These are phyloP conservation scores for Zoanthus sansibaricus DNA, from an alignment of 92 coral and sea anemone species.

Conservation along the genomic window DNA sequence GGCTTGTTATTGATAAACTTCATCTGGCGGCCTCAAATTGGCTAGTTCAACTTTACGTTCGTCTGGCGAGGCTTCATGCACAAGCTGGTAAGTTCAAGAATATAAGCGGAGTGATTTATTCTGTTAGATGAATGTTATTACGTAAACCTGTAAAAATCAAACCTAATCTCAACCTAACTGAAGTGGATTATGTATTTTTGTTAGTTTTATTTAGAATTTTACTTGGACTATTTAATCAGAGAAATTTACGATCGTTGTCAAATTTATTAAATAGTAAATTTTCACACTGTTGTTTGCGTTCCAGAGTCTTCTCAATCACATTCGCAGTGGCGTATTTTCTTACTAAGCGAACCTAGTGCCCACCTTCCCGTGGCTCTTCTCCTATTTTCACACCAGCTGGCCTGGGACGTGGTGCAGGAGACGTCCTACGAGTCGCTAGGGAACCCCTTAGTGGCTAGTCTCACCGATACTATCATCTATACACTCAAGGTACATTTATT, in stretches of 20 bases:
- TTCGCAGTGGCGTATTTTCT: conserved; percentile 91
- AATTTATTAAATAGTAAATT: too few species aligned
- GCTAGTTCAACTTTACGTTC: conserved; percentile 90
- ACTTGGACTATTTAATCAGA: too few species aligned
- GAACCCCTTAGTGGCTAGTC: conserved; percentile 62
- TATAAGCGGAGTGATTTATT: neutral
- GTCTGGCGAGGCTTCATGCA: conserved; percentile 86
- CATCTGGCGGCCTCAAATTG: conserved; percentile 85
- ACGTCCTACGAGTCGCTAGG: conserved; percentile 64
- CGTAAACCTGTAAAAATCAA: too few species aligned
- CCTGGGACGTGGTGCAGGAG: conserved; percentile 97
- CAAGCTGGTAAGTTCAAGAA: conserved; percentile 77
- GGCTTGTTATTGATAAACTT: conserved; percentile 92
- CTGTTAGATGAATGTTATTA: neutral
- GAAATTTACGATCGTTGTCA: too few species aligned
- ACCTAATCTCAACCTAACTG: too few species aligned
- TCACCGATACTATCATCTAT: conserved; percentile 64
- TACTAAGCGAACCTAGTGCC: conserved; percentile 82
- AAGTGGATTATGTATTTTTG: too few species aligned
- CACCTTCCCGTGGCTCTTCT: conserved; percentile 85
- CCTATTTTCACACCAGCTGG: conserved; percentile 88
- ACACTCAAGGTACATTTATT: conserved; percentile 74
- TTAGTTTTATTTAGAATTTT: too few species aligned
- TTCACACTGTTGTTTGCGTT: neutral
- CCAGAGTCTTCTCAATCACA: conserved; percentile 76